Evolutionary conservation across 2,888 invertebrate species (phyloP).

Genomic region (Ornithoptera priamus): DNA sequence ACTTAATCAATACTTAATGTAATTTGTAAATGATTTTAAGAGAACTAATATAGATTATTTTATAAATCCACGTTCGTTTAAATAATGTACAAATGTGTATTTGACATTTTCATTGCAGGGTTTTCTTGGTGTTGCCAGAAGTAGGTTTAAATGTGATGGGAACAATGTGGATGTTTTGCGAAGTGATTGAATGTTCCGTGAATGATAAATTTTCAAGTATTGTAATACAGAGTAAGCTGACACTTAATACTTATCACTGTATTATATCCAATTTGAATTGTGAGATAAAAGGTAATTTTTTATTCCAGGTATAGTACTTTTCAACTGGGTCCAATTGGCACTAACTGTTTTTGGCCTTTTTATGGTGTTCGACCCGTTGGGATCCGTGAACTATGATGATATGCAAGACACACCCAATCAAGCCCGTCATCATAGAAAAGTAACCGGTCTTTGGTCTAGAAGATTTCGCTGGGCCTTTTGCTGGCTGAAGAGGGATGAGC

Average conservation of each 20-base stretch:
- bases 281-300: background rate
- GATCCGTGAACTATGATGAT: constrained; percentile 82
- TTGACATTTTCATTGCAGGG: constrained; percentile 71
- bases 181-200: constrained; percentile 83
- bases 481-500: constrained; percentile 86
- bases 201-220: constrained; percentile 85
- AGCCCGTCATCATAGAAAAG: constrained; percentile 84
- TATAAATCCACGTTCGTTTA: constrained; percentile 6
- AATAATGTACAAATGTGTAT: constrained; percentile 7
- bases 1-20: too few relatives aligned
- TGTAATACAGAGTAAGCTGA: constrained; percentile 83
- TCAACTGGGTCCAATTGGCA: constrained; percentile 89
- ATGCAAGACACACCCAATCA: constrained; percentile 83
- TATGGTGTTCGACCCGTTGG: constrained; percentile 90
- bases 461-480: constrained; percentile 88
- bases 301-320: constrained; percentile 85
- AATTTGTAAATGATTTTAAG: too few relatives aligned
- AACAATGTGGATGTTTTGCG: constrained; percentile 89
- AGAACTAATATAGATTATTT: background rate
- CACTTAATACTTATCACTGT: background rate
- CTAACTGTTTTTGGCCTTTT: constrained; percentile 87
- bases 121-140: constrained; percentile 88
- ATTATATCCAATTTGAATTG: background rate
- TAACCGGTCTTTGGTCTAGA: constrained; percentile 86
- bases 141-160: constrained; percentile 89